Percentiles rank a stretch among this genome's conserved stretches.
Evolutionary conservation across 2,888 invertebrate species (phyloP).

Genomic region (Brachyopa scutellaris): DNA sequence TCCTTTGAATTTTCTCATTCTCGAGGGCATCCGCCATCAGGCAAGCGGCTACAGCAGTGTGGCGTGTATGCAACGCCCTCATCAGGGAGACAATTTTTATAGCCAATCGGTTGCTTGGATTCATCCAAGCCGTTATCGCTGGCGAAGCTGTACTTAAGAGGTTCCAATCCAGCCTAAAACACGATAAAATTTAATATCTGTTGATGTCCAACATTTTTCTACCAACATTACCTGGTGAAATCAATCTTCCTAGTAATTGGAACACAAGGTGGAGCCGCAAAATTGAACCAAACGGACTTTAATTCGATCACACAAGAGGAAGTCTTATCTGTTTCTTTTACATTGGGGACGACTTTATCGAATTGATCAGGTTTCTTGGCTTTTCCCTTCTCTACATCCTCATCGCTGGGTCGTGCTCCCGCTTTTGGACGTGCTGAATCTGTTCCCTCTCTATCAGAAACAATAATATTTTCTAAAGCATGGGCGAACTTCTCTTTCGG

Average conservation of each 20-base stretch:
- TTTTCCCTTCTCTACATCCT: constrained; percentile 81
- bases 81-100: constrained; percentile 92
- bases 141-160: constrained; percentile 97
- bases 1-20: constrained; percentile 87
- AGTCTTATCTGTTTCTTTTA: constrained; percentile 86
- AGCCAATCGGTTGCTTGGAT: constrained; percentile 95
- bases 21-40: constrained; percentile 97
- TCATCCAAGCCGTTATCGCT: constrained; percentile 99
- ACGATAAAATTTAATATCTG: not conserved
- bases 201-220: too few relatives aligned
- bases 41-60: constrained; percentile 94
- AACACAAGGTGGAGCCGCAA: constrained; percentile 97
- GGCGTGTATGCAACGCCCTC: constrained; percentile 89
- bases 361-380: constrained; percentile 76
- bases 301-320: constrained; percentile 94
- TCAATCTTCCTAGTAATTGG: constrained; percentile 97
- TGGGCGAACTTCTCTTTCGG: constrained; percentile 83
- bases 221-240: constrained; percentile 89
- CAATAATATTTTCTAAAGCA: constrained; percentile 78
- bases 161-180: constrained; percentile 93
- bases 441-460: constrained; percentile 74
- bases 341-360: constrained; percentile 83
- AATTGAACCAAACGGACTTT: constrained; percentile 97
- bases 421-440: constrained; percentile 59
- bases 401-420: constrained; percentile 77